Conservation (phyloP, 2,888 invertebrate species). For the Callyntrura guangdongensis region DNA sequence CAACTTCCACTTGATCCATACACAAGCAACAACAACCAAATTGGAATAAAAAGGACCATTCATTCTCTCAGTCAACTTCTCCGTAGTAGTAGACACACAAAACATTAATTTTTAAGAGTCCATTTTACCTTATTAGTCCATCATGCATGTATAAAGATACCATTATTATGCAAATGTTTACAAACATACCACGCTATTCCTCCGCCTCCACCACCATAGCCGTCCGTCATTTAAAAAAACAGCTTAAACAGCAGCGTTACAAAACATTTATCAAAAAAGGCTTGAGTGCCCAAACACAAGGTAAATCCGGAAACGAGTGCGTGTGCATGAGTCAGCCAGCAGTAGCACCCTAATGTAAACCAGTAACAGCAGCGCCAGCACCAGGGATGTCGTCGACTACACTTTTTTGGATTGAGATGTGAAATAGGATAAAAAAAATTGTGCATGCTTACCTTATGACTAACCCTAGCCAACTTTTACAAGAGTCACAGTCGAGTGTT, state of each 20-base stretch:
- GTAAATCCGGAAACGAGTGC: slow-evolving; percentile 71
- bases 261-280: slow-evolving; percentile 46
- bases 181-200: slow-evolving; percentile 44
- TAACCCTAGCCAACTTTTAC: slow-evolving; percentile 65
- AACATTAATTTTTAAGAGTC: slow-evolving; percentile 34
- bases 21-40: slow-evolving; percentile 49
- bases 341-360: slow-evolving; percentile 25
- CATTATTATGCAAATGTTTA: slow-evolving; percentile 62
- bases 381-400: slow-evolving; percentile 27
- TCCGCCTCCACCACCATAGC: no score
- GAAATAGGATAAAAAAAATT: slow-evolving; percentile 49
- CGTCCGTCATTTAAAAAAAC: slow-evolving; percentile 34
- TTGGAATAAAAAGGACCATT: slow-evolving; percentile 39
- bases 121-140: slow-evolving; percentile 60
- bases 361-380: slow-evolving; percentile 12
- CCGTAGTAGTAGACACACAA: slow-evolving; percentile 34
- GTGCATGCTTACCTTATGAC: slow-evolving; percentile 73
- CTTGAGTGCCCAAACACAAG: slow-evolving; percentile 44
- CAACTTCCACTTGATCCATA: neutral
- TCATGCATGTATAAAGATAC: slow-evolving; percentile 30
- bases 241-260: neutral
- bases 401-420: slow-evolving; percentile 56
- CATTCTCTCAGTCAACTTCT: slow-evolving; percentile 23
- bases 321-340: slow-evolving; percentile 65
- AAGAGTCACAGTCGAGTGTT: slow-evolving; percentile 34